These are phyloP conservation scores for Mesochorus sp. DNA, from an alignment of 2,888 invertebrate species.

Conservation along the genomic window DNA sequence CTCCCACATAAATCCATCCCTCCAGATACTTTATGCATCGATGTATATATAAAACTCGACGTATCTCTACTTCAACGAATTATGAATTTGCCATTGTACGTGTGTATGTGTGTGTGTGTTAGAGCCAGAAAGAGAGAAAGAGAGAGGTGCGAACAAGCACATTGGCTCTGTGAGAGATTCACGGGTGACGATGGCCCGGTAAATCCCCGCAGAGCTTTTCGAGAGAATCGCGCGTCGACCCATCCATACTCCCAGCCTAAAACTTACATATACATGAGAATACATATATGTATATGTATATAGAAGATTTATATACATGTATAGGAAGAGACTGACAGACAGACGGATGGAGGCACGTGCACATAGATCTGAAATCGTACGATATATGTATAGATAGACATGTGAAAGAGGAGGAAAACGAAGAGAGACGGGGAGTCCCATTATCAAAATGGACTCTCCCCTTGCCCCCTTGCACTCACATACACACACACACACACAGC, in stretches of 20 bases:
- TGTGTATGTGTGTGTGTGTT: slow-evolving; percentile 35
- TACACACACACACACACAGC: slow-evolving; percentile 56
- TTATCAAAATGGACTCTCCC: slow-evolving; percentile 80
- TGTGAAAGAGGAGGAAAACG: slow-evolving; percentile 27
- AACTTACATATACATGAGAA: slow-evolving; percentile 39
- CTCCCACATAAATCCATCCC: slow-evolving; percentile 34
- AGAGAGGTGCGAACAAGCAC: slow-evolving; percentile 28
- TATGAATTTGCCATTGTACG: neutral
- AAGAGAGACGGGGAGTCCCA: slow-evolving; percentile 70
- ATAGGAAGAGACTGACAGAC: slow-evolving; percentile 8
- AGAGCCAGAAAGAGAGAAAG: too few species aligned
- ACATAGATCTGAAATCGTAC: neutral
- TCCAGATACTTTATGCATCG: slow-evolving; percentile 6
- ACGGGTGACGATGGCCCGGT: slow-evolving; percentile 74
- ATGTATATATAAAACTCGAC: slow-evolving; percentile 2
- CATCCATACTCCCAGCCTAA: slow-evolving; percentile 67
- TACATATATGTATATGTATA: slow-evolving; percentile 7
- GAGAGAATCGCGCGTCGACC: slow-evolving; percentile 72
- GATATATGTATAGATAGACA: neutral
- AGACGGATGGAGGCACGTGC: slow-evolving; percentile 3
- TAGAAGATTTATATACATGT: neutral
- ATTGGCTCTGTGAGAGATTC: slow-evolving; percentile 68
- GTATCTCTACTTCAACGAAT: slow-evolving; percentile 10
- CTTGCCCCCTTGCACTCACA: slow-evolving; percentile 68
- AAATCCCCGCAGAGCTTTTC: slow-evolving; percentile 79